Conservation (phyloP, 2,888 invertebrate species). For the Calameuta filiformis region DNA sequence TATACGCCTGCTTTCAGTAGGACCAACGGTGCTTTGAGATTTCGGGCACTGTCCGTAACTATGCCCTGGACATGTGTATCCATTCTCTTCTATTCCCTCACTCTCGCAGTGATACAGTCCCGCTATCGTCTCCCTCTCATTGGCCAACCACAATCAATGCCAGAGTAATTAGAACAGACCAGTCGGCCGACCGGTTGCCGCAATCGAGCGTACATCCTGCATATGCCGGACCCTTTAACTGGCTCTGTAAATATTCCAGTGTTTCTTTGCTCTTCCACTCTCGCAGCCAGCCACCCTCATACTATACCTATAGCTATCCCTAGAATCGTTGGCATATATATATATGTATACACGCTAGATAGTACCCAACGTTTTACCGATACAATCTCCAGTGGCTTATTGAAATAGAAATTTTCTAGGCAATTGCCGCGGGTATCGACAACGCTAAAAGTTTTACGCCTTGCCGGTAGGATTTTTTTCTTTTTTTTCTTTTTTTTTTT, state of each 20-base stretch:
- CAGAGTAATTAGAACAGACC: conserved; percentile 38
- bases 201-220: conserved; percentile 31
- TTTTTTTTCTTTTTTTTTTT: background rate
- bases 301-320: background rate
- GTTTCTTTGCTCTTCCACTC: background rate
- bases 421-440: background rate
- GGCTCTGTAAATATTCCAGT: background rate
- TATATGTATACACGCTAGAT: background rate
- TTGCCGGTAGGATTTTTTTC: background rate
- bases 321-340: background rate
- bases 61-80: background rate
- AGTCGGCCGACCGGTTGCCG: conserved; percentile 30
- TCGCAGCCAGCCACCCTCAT: background rate
- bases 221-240: conserved; percentile 12
- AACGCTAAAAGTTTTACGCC: background rate
- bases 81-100: background rate
- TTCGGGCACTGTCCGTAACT: background rate
- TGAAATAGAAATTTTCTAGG: background rate
- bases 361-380: background rate
- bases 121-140: conserved; percentile 11
- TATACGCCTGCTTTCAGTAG: background rate
- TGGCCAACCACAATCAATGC: conserved; percentile 36
- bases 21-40: background rate
- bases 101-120: background rate
- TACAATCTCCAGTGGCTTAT: background rate